Conservation (phyloP, 2,797 vertebrate genomes). For the Chelmon rostratus region DNA sequence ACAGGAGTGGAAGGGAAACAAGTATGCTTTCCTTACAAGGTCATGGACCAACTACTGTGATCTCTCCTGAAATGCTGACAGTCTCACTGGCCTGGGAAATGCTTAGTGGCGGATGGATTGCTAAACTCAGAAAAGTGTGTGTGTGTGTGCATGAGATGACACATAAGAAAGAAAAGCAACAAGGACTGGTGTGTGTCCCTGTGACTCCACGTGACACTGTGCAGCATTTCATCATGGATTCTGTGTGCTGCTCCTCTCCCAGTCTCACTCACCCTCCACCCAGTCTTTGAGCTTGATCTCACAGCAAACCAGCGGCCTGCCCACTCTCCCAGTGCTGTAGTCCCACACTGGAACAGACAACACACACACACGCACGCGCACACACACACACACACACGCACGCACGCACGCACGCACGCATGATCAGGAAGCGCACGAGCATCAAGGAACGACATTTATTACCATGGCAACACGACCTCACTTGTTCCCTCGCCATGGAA, state of each 20-base stretch:
- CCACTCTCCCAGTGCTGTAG: constrained; percentile 96
- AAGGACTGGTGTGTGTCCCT: background rate
- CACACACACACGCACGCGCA: constrained; percentile 53
- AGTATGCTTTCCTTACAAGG: constrained; percentile 73
- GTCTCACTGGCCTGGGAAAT: background rate
- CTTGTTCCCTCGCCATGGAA: constrained; percentile 70
- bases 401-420: constrained; percentile 56
- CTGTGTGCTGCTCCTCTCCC: constrained; percentile 13
- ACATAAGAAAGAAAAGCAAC: background rate
- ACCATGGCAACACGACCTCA: constrained; percentile 73
- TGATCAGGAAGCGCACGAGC: constrained; percentile 45
- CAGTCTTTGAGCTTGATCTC: constrained; percentile 96
- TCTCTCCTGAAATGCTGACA: constrained; percentile 6
- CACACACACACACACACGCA: constrained; percentile 58
- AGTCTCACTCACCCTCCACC: constrained; percentile 91
- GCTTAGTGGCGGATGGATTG: constrained; percentile 12
- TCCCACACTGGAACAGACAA: constrained; percentile 91
- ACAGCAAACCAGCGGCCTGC: constrained; percentile 94
- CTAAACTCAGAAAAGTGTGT: constrained; percentile 9
- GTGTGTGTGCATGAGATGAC: background rate
- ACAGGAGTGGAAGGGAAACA: constrained; percentile 16
- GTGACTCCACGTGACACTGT: constrained; percentile 23
- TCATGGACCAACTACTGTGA: constrained; percentile 11
- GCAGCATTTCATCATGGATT: background rate
- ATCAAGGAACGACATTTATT: constrained; percentile 51